Percentiles rank a stretch among this genome's conserved stretches.
Conservation (phyloP, 2,113 vertebrate species). For the Hymenochirus boettgeri region DNA sequence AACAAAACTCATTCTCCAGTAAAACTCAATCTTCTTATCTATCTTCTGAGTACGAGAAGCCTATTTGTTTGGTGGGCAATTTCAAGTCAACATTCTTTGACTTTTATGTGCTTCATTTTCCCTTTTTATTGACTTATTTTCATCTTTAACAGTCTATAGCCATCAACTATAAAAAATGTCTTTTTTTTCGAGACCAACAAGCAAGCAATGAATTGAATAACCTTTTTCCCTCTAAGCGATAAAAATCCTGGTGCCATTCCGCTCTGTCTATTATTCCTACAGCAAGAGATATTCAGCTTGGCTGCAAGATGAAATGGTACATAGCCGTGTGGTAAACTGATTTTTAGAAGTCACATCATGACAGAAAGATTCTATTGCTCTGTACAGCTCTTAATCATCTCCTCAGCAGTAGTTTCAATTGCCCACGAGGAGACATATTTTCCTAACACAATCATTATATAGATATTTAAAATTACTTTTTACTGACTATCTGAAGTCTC, state of each 20-base stretch:
- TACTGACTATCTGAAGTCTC: not conserved
- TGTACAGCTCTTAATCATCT: constrained; percentile 27
- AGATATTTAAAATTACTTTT: not conserved
- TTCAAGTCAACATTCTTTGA: not conserved
- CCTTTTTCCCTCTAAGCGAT: constrained; percentile 15
- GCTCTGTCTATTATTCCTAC: not conserved
- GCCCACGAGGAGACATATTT: constrained; percentile 10
- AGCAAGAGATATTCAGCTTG: constrained; percentile 2
- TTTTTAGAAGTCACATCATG: constrained; percentile 31
- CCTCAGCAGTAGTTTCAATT: constrained; percentile 8
- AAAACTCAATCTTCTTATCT: constrained; percentile 29
- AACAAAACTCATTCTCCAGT: constrained; percentile 34
- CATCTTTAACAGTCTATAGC: not conserved
- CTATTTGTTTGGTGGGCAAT: constrained; percentile 37
- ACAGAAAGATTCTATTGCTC: constrained; percentile 10
- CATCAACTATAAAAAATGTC: not conserved
- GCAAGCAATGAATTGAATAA: not conserved
- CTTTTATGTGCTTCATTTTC: constrained; percentile 16
- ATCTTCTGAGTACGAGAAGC: constrained; percentile 4
- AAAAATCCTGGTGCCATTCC: constrained; percentile 7
- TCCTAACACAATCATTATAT: constrained; percentile 13
- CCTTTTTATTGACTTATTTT: constrained; percentile 1
- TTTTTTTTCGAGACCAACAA: not conserved
- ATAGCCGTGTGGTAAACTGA: constrained; percentile 12
- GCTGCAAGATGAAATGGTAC: constrained; percentile 17